Percentiles rank a stretch among this genome's conserved stretches.
phyloP scores from a whole-genome alignment of 2,113 vertebrate genomes.

The Megalops atlanticus region DNA sequence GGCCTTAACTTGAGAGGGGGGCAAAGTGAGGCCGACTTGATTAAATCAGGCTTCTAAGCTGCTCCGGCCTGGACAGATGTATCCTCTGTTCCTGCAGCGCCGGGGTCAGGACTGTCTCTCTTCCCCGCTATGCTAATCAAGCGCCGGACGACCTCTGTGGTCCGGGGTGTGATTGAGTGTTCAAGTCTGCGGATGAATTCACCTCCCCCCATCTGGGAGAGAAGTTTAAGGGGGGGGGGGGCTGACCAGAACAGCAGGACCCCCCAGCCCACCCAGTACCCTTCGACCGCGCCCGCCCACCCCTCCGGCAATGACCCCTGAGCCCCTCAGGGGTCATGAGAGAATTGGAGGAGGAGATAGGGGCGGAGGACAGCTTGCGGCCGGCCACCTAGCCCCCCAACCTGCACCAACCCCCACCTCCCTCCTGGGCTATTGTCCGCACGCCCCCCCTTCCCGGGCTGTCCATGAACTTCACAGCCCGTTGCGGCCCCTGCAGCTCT shows the following conservation, averaged over 20 bases:
- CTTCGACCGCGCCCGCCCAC: conserved; percentile 25
- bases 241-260: conserved; percentile 50
- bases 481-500: conserved; percentile 30
- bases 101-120: too few relatives aligned
- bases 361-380: conserved; percentile 47
- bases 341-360: conserved; percentile 63
- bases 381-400: conserved; percentile 39
- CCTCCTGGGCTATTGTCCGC: conserved; percentile 53
- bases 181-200: conserved; percentile 39
- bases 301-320: conserved; percentile 50
- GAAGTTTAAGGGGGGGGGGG: conserved; percentile 39
- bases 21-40: background rate
- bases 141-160: conserved; percentile 13
- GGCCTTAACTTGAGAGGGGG: background rate
- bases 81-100: too few relatives aligned
- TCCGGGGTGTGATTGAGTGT: conserved; percentile 46
- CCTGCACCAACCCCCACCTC: too few relatives aligned
- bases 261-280: conserved; percentile 18
- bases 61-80: background rate
- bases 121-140: conserved; percentile 25
- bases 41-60: background rate
- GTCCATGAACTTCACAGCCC: conserved; percentile 65
- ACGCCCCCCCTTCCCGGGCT: conserved; percentile 29
- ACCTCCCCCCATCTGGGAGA: conserved; percentile 46
- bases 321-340: conserved; percentile 62